Base-by-base conservation (phyloP, 2,797 vertebrate species). In the Limnodromus scolopaceus region DNA sequence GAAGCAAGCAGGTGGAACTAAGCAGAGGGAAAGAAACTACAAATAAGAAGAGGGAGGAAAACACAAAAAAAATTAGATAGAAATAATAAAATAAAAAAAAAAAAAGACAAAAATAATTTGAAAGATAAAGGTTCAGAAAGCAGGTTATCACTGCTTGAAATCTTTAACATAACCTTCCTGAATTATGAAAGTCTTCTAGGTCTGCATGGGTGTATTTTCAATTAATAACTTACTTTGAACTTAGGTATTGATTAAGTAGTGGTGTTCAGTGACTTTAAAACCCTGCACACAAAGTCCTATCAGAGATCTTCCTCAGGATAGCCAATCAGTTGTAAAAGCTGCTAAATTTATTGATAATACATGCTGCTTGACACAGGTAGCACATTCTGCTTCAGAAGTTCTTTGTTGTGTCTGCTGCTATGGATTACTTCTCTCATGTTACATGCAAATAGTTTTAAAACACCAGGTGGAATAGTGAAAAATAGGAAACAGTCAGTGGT, bases 241-340 rank as follows among this genome's bases (percentile, higher is more conserved):
- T 79, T 57, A 19, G 2, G 3, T 51, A 46, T 61, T 72, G n/a
- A 55, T 7, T 39, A 57, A 84, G 3, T 9, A 53, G 3, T 5
- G 16, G 4, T 53, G 17, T 28, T 92, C 27, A n/a, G 9, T 53
- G 71, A 48, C 15, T 89, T 95, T 34, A 43, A 78, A 76, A 30
- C 1, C 1, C 7, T 4, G 8, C 22, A 13, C 0, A 1, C 10
- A 48, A 80, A 66, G 22, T 48, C 10, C 0, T 74, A 12, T n/a
- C 30, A 91, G 25, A 81, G 10, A 22, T 76, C 14, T 41, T 91
- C 34, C 36, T 87, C 32, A 32, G 25, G 8, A 71, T 41, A 66
- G 23, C 36, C 60, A 72, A 2, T 32, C 46, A 54, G 27, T 36
- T 81, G 32, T 39, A 86, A 91, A 96, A 83, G 10, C 11, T 61